Evolutionary conservation across 2,888 invertebrate genomes (phyloP).

Genomic region (Salpingus planirostris): DNA sequence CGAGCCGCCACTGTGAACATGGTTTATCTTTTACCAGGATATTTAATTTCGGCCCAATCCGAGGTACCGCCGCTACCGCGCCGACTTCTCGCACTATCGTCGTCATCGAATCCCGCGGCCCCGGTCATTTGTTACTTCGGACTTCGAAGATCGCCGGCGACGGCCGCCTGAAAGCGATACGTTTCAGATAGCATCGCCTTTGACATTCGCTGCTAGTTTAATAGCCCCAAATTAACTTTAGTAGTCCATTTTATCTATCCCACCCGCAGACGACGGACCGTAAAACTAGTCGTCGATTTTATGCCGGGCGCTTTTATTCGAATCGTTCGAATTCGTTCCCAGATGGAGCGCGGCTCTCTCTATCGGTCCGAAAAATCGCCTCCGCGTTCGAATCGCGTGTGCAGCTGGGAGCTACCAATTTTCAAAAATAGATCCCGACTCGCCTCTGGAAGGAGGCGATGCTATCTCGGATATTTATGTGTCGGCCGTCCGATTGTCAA

Average conservation of each 20-base stretch:
- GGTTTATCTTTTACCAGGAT: constrained; percentile 31
- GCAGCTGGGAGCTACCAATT: no score
- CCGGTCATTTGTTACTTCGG: constrained; percentile 34
- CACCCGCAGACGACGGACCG: constrained; percentile 21
- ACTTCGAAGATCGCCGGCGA: constrained; percentile 15
- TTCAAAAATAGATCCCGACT: no score
- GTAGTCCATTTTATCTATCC: constrained; percentile 30
- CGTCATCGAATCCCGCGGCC: constrained; percentile 33
- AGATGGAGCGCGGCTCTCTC: no score
- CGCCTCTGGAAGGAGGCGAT: no score
- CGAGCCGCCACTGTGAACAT: no score
- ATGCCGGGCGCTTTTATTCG: constrained; percentile 9
- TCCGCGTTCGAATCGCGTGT: no score
- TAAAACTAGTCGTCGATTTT: constrained; percentile 13
- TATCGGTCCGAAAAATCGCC: no score
- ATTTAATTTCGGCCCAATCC: constrained; percentile 38
- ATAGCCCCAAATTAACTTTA: constrained; percentile 36
- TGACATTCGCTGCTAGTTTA: constrained; percentile 36
- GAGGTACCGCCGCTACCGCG: no score
- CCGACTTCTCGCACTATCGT: constrained; percentile 31
- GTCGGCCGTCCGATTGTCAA: constrained; percentile 21
- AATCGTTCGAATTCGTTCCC: no score
- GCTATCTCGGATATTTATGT: constrained; percentile 24
- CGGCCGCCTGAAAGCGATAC: constrained; percentile 16
- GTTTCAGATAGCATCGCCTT: constrained; percentile 15